Evolutionary conservation across 2,797 vertebrate species (phyloP).

Genomic region (Eulemur mongoz): DNA sequence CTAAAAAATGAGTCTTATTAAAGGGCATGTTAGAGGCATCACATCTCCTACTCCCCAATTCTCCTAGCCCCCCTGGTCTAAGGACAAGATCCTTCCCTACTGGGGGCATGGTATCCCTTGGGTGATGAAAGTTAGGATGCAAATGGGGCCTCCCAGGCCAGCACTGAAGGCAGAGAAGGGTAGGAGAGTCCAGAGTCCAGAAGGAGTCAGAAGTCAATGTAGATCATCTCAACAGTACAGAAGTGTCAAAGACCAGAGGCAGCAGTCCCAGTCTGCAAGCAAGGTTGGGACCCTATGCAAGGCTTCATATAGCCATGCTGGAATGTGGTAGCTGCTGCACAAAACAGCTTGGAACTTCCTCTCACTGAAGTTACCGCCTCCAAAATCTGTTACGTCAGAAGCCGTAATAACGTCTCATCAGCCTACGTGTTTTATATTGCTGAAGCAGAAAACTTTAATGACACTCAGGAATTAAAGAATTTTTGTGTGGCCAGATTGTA

Average conservation of each 20-base stretch:
- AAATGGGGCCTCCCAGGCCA: neutral
- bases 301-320: neutral
- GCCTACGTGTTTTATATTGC: neutral
- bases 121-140: neutral
- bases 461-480: neutral
- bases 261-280: neutral
- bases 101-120: neutral
- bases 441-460: neutral
- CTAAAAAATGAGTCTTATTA: neutral
- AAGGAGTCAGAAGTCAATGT: neutral
- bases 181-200: neutral
- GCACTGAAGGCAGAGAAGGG: neutral
- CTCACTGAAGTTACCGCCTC: neutral
- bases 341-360: neutral
- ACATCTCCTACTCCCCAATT: neutral
- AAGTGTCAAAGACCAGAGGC: neutral
- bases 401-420: neutral
- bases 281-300: fast-evolving
- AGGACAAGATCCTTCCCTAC: neutral
- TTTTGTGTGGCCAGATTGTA: neutral
- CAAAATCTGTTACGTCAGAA: neutral
- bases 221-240: neutral
- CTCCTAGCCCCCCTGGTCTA: neutral
- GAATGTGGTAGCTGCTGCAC: neutral
- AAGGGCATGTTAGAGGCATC: neutral